These are phyloP conservation scores for Myrmophylax atrothorax DNA, from an alignment of 2,113 vertebrate genomes.

Conservation along the genomic window DNA sequence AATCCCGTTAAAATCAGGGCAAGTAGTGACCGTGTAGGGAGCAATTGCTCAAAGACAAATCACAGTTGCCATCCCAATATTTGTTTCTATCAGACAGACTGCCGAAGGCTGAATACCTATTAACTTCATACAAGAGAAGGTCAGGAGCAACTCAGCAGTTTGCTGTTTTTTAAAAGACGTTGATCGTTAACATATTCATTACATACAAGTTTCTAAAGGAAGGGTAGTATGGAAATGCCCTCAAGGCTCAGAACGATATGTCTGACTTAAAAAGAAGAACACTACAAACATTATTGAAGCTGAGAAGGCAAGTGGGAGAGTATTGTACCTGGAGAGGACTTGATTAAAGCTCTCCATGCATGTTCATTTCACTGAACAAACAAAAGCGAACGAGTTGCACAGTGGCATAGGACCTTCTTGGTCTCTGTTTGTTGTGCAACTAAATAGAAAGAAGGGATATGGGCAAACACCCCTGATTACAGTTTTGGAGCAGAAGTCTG, in stretches of 20 bases:
- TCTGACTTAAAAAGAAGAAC: conserved; percentile 56
- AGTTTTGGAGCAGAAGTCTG: neutral
- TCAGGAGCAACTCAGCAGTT: conserved; percentile 6
- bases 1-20: neutral
- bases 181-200: neutral
- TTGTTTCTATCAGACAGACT: neutral
- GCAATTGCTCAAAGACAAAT: neutral
- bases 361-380: conserved; percentile 47
- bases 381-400: neutral
- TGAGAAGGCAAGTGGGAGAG: conserved; percentile 43
- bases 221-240: conserved; percentile 48
- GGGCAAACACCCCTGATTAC: neutral
- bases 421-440: neutral
- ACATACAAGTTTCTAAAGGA: conserved; percentile 36
- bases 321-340: conserved; percentile 27
- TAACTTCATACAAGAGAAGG: neutral
- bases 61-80: neutral
- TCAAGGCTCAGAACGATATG: conserved; percentile 48
- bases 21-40: neutral
- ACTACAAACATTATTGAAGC: conserved; percentile 65
- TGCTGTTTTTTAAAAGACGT: neutral
- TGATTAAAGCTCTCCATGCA: conserved; percentile 37
- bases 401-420: neutral
- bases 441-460: neutral
- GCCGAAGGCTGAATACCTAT: neutral